Conservation (phyloP, 2,888 invertebrate genomes). For the Drosophila atripex region DNA sequence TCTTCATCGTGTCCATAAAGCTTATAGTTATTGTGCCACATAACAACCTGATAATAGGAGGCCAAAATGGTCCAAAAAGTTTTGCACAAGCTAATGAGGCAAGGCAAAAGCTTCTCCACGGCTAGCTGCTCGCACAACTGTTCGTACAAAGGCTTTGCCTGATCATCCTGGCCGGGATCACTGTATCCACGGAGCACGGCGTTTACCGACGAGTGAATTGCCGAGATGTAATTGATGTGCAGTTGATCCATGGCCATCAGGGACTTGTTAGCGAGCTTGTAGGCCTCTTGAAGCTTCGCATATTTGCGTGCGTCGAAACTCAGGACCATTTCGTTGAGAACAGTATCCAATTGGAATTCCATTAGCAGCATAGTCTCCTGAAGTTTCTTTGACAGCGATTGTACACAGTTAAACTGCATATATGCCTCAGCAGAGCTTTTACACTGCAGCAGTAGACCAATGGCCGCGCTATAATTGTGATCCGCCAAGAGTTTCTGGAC, state of each 20-base stretch:
- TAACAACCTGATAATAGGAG: constrained; percentile 88
- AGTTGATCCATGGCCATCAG: constrained; percentile 97
- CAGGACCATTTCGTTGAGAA: constrained; percentile 88
- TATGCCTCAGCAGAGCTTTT: constrained; percentile 93
- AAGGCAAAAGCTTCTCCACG: constrained; percentile 85
- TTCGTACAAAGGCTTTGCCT: constrained; percentile 89
- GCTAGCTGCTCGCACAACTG: constrained; percentile 88
- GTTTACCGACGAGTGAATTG: constrained; percentile 92
- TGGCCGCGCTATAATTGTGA: constrained; percentile 95
- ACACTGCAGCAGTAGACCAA: constrained; percentile 94
- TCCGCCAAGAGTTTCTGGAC: constrained; percentile 92
- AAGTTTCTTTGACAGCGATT: constrained; percentile 92
- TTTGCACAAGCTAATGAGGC: constrained; percentile 93
- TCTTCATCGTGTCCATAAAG: constrained; percentile 77
- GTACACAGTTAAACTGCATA: constrained; percentile 95
- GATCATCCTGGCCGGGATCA: constrained; percentile 74
- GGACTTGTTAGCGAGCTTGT: constrained; percentile 94
- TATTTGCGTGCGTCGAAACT: constrained; percentile 92
- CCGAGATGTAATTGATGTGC: constrained; percentile 97
- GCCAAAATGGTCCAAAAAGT: constrained; percentile 92
- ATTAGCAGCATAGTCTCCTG: constrained; percentile 96
- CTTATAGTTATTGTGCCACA: constrained; percentile 84
- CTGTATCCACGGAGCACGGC: constrained; percentile 85
- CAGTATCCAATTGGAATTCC: constrained; percentile 95
- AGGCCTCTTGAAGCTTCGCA: constrained; percentile 93